Evolutionary conservation across 64 coral and sea anemone genomes (phyloP).

Genomic region (Montipora efflorescens): DNA sequence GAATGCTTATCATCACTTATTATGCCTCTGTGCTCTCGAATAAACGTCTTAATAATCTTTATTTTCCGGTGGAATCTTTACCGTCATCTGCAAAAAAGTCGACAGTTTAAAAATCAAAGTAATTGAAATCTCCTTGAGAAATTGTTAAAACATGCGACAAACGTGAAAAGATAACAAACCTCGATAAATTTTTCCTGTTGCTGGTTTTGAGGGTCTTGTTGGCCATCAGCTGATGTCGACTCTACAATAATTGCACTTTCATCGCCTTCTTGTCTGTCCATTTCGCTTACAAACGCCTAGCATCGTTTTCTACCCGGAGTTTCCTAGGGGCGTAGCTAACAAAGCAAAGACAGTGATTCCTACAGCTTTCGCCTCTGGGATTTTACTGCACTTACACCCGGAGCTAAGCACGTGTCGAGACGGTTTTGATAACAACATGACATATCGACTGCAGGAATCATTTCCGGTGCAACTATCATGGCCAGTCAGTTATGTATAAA

Average conservation of each 20-base stretch:
- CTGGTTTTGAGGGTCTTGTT: constrained; percentile 10
- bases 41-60: not conserved
- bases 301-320: not conserved
- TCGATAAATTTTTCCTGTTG: constrained; percentile 12
- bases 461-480: constrained; percentile 10
- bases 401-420: constrained; percentile 5
- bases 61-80: constrained; percentile 1
- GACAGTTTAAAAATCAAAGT: not conserved
- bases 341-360: not conserved
- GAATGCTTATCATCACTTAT: constrained; percentile 17
- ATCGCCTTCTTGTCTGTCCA: not conserved
- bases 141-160: constrained; percentile 1
- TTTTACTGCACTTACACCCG: constrained; percentile 5
- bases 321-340: too few relatives aligned
- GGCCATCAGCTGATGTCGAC: constrained; percentile 9
- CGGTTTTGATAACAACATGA: not conserved
- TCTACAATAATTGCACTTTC: not conserved
- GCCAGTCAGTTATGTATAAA: not conserved
- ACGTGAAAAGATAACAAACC: constrained; percentile 12
- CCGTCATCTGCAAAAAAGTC: not conserved
- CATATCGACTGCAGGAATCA: not conserved
- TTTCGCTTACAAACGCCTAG: not conserved
- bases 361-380: not conserved
- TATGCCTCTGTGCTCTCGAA: constrained; percentile 8
- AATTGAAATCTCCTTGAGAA: not conserved